These are phyloP conservation scores for Plagodis pulveraria DNA, from an alignment of 2,888 invertebrate genomes.

Conservation along the genomic window DNA sequence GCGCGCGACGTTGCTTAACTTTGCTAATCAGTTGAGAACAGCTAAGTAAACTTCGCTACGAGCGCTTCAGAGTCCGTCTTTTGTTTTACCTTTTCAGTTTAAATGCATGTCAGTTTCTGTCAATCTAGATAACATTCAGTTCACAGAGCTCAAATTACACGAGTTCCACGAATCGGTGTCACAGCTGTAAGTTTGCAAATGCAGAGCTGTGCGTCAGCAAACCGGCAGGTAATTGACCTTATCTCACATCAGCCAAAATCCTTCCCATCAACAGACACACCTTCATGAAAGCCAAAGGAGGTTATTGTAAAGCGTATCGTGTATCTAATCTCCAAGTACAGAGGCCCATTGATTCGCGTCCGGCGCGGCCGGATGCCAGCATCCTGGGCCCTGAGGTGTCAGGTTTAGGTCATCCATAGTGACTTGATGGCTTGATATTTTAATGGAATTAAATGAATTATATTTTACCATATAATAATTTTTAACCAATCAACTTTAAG, in stretches of 20 bases:
- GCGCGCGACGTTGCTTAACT: too few relatives aligned
- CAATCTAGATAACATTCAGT: too few relatives aligned
- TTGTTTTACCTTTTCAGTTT: too few relatives aligned
- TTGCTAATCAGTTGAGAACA: too few relatives aligned
- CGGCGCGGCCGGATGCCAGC: conserved; percentile 53
- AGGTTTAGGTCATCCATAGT: conserved; percentile 15
- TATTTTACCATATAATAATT: too few relatives aligned
- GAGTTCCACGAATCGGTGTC: too few relatives aligned
- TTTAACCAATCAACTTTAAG: background rate
- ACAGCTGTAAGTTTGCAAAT: background rate
- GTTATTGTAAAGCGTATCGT: conserved; percentile 18
- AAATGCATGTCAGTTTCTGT: too few relatives aligned
- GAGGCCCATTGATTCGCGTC: conserved; percentile 55
- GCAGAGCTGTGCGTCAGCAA: background rate
- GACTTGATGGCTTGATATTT: background rate
- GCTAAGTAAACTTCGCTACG: too few relatives aligned
- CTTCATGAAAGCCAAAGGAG: conserved; percentile 28
- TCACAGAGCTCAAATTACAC: too few relatives aligned
- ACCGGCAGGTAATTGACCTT: too few relatives aligned
- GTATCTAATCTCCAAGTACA: conserved; percentile 34
- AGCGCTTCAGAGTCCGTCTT: too few relatives aligned
- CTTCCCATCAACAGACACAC: conserved; percentile 5
- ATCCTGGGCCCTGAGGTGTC: conserved; percentile 44
- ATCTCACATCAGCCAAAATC: background rate
- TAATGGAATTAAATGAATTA: too few relatives aligned